Evolutionary conservation across 2,797 vertebrate species (phyloP), one percentile per base, ranked within the genome.

Genomic region (Leptatherina wallacei): DNA sequence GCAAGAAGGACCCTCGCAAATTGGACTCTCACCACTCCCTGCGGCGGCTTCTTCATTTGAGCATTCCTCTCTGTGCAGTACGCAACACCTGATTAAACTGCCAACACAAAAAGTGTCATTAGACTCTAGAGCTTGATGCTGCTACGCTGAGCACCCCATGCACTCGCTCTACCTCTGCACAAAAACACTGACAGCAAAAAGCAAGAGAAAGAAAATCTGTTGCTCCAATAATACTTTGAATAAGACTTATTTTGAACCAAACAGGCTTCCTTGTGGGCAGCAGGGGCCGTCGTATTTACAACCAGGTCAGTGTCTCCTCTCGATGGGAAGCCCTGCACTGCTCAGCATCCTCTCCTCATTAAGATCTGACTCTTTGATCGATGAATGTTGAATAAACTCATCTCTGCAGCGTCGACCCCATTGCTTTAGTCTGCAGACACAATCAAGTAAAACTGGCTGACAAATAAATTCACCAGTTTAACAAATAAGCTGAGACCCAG

Each of bases 381-480:
- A 94, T 94, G 90, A 85, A 87, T 61, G 83, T 77, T 69, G 82
- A 86, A 91, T 89, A 83, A 92, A 93, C 88, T 91, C 88, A 89
- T 92, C 91, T 85, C 82, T 27, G 80, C 88, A 80, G 83, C n/a
- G n/a, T 80, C 78, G 47, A 85, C 77, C 83, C 62, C 47, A 71
- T 79, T 81, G 83, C 86, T 89, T 85, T 78, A 65, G 82, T 82
- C 83, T 56, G 61, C 80, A 70, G 85, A 89, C 83, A 75, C 89
- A 89, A 92, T 92, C 85, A 85, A 83, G 69, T 77, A 85, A 80
- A 59, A 69, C 75, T 40, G 71, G 62, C 82, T 63, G 71, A 65
- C 32, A 62, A 88, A 85, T 88, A 75, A 84, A 89, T 87, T 75
- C 74, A 47, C 62, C 59, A 29, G 76, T 71, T 88, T 69, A 82